phyloP scores from a whole-genome alignment of 2,888 invertebrate genomes.

The Pseudococcus viburni region DNA sequence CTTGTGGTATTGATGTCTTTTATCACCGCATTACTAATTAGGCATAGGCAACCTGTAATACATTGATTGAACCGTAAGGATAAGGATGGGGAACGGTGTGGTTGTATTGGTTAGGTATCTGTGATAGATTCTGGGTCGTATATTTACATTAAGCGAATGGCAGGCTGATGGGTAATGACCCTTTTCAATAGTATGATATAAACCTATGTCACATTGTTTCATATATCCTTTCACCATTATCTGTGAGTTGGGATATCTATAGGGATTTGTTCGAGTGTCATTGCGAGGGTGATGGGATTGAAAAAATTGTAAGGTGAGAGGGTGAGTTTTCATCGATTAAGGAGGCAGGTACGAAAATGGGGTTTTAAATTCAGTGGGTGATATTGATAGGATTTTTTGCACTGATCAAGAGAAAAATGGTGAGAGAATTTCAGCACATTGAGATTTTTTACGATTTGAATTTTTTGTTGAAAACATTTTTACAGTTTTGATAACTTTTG shows the following conservation, averaged over 20 bases:
- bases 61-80: neutral
- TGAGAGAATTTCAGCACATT: too few relatives aligned
- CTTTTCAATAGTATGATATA: slow-evolving; percentile 1
- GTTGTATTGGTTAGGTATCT: neutral
- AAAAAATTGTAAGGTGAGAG: neutral
- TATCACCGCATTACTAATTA: slow-evolving; percentile 15
- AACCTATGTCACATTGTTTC: neutral
- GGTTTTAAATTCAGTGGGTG: too few relatives aligned
- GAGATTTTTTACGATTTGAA: too few relatives aligned
- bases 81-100: neutral
- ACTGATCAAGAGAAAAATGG: too few relatives aligned
- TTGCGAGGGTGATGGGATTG: neutral
- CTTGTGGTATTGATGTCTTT: slow-evolving; percentile 36
- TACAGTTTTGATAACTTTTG: too few relatives aligned
- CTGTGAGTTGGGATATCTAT: neutral
- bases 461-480: too few relatives aligned
- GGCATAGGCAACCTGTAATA: neutral
- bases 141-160: slow-evolving; percentile 3
- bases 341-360: too few relatives aligned
- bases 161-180: slow-evolving; percentile 26
- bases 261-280: neutral
- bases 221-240: neutral
- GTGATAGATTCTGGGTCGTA: neutral
- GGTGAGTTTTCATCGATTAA: too few relatives aligned
- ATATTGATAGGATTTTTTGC: too few relatives aligned